Evolutionary conservation across 1,140 invertebrate genomes (phyloP).

Genomic region (Eciton burchellii): DNA sequence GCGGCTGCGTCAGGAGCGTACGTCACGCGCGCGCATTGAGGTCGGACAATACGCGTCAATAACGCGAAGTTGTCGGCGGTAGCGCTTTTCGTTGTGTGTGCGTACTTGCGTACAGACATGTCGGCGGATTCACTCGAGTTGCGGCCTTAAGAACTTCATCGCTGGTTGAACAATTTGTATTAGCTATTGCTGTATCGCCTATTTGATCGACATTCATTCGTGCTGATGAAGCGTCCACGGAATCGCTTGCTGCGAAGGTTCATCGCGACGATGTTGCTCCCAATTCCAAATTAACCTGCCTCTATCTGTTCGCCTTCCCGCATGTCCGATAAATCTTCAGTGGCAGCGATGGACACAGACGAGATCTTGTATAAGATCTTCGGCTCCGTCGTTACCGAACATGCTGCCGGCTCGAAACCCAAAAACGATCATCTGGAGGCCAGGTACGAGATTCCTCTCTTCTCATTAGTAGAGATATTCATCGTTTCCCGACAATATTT

Average conservation of each 20-base stretch:
- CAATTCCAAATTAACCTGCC: constrained; percentile 13
- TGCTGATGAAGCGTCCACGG: background rate
- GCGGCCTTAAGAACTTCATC: background rate
- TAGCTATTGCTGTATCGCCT: background rate
- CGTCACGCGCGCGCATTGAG: background rate
- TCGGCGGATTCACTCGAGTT: background rate
- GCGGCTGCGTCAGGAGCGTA: background rate
- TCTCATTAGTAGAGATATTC: background rate
- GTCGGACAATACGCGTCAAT: constrained; percentile 14
- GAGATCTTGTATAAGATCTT: constrained; percentile 78
- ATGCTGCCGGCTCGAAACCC: constrained; percentile 37
- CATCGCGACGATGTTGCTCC: constrained; percentile 1
- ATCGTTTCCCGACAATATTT: background rate
- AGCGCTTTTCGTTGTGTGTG: background rate
- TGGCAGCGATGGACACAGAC: constrained; percentile 71
- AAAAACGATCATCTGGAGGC: constrained; percentile 65
- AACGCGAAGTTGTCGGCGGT: constrained; percentile 25
- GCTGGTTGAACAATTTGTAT: background rate
- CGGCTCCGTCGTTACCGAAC: constrained; percentile 62
- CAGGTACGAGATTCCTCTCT: constrained; percentile 62
- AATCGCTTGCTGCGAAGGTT: background rate
- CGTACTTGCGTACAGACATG: constrained; percentile 5
- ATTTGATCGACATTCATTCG: background rate
- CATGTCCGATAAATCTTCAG: constrained; percentile 4
- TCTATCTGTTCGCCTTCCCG: background rate